Conservation (phyloP, 2,113 vertebrate species). For the Alosa alosa region DNA sequence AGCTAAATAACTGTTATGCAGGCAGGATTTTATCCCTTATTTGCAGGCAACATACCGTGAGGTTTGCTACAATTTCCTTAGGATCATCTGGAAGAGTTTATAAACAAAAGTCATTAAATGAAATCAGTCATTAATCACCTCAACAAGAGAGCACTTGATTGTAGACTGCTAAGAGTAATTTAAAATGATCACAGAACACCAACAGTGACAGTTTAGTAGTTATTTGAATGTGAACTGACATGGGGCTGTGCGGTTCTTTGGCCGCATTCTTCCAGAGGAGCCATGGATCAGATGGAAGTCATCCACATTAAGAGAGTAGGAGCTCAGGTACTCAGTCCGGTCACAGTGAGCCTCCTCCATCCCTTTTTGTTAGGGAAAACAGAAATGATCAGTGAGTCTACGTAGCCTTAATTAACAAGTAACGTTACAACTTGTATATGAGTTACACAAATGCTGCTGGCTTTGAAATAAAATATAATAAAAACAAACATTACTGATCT, state of each 20-base stretch:
- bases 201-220: slow-evolving; percentile 23
- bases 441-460: background rate
- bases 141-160: too few species aligned
- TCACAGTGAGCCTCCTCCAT: slow-evolving; percentile 97
- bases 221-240: slow-evolving; percentile 22
- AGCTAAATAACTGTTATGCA: background rate
- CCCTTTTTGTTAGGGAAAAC: slow-evolving; percentile 65
- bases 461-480: background rate
- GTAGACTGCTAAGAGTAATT: too few species aligned
- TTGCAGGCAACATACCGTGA: slow-evolving; percentile 74
- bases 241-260: slow-evolving; percentile 77
- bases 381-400: background rate
- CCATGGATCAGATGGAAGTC: slow-evolving; percentile 87
- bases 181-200: background rate
- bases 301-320: slow-evolving; percentile 86
- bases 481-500: too few species aligned
- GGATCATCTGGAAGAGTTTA: slow-evolving; percentile 81
- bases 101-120: background rate
- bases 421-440: too few species aligned
- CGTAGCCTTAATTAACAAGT: background rate
- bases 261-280: slow-evolving; percentile 86
- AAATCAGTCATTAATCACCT: background rate
- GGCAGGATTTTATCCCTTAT: background rate
- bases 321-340: slow-evolving; percentile 90
- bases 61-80: slow-evolving; percentile 86